phyloP scores from a whole-genome alignment of 2,797 vertebrate genomes.

The Premnoplex brunnescens region DNA sequence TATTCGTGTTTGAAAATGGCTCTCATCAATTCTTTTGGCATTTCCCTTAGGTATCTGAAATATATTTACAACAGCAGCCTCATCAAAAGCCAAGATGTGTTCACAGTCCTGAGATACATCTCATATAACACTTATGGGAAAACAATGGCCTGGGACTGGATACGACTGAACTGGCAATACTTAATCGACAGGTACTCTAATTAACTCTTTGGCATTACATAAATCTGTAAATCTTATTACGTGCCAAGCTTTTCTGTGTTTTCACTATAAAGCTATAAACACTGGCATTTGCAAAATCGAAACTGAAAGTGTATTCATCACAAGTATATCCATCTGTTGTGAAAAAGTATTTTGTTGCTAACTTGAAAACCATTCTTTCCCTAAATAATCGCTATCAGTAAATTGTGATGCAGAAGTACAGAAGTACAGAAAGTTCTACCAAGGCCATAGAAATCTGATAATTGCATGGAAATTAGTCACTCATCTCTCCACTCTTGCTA shows the following conservation, averaged over 20 bases:
- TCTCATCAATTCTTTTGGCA: not conserved
- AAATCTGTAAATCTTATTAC: not conserved
- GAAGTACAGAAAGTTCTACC: not conserved
- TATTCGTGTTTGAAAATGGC: not conserved
- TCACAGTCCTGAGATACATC: conserved; percentile 90
- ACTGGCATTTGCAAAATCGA: not conserved
- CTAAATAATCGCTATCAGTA: not conserved
- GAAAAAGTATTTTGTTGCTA: not conserved
- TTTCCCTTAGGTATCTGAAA: conserved; percentile 78
- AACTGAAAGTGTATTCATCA: not conserved
- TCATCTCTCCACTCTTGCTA: not conserved
- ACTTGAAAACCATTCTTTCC: not conserved
- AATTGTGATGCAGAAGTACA: not conserved
- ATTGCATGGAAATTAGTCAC: not conserved
- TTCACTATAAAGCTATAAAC: not conserved
- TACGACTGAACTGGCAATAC: conserved; percentile 93
- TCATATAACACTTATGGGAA: conserved; percentile 87
- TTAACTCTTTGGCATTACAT: not conserved
- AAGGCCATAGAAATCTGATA: not conserved
- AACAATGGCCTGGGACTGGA: conserved; percentile 95
- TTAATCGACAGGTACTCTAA: conserved; percentile 85
- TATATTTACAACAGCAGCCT: conserved; percentile 79
- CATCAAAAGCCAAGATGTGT: conserved; percentile 91
- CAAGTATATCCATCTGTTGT: not conserved
- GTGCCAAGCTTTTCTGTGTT: not conserved